A percentile compares a stretch with the other conserved stretches of the same genome.
Evolutionary conservation across 2,113 vertebrate genomes (phyloP).

Genomic region (Osmerus mordax): DNA sequence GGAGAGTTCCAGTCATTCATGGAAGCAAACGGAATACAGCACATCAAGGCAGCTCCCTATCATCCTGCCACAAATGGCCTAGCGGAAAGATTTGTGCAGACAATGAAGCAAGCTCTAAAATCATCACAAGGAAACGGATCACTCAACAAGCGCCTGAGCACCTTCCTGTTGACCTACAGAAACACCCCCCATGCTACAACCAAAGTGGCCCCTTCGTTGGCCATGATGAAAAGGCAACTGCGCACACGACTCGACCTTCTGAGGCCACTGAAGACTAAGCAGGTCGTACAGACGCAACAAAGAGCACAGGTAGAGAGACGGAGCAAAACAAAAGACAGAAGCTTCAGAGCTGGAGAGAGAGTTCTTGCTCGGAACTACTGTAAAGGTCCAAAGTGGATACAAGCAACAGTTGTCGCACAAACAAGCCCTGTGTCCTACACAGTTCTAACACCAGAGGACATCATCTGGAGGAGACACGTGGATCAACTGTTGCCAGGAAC

Average conservation of each 20-base stretch:
- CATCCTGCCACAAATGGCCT: background rate
- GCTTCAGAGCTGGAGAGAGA: background rate
- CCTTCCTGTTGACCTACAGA: no score
- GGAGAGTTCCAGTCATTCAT: background rate
- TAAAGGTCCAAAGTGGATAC: background rate
- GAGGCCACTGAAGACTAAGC: background rate
- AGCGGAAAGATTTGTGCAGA: conserved; percentile 25
- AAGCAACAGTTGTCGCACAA: background rate
- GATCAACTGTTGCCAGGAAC: no score
- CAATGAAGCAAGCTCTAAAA: conserved; percentile 16
- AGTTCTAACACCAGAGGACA: background rate
- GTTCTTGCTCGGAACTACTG: background rate
- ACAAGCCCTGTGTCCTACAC: background rate
- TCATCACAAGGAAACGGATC: background rate
- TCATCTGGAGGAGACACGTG: background rate
- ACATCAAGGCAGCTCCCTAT: background rate
- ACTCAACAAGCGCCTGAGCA: background rate
- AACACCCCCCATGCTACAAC: no score
- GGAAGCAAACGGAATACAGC: no score
- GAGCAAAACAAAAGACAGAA: background rate
- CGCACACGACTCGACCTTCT: no score
- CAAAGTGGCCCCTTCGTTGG: no score
- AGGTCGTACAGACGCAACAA: background rate
- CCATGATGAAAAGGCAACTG: background rate
- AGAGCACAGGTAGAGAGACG: background rate